Evolutionary conservation across 2,113 vertebrate species (phyloP).

Genomic region (Phyllostomus hastatus): DNA sequence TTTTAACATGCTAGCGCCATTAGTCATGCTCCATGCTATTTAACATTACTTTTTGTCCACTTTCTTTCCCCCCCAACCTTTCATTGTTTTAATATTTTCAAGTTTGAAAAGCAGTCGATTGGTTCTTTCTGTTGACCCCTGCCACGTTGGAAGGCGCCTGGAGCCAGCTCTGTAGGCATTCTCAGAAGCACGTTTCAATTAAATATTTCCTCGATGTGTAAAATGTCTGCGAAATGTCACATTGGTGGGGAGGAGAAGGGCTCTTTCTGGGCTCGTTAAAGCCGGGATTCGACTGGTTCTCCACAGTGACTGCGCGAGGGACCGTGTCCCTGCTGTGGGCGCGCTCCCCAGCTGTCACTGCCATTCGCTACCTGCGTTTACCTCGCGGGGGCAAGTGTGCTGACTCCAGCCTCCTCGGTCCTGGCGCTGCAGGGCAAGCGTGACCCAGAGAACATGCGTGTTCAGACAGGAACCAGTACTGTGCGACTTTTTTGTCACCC

Average conservation of each 20-base stretch:
- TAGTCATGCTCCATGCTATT: slow-evolving; percentile 98
- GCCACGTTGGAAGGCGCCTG: slow-evolving; percentile 69
- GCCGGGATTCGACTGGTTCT: slow-evolving; percentile 50
- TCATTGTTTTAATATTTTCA: slow-evolving; percentile 76
- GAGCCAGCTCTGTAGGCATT: slow-evolving; percentile 75
- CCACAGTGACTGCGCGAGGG: slow-evolving; percentile 42
- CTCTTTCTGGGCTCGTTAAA: slow-evolving; percentile 69
- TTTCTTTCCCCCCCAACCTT: slow-evolving; percentile 84
- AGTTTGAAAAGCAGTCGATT: slow-evolving; percentile 81
- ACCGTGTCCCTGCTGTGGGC: slow-evolving; percentile 75
- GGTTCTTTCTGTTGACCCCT: slow-evolving; percentile 80
- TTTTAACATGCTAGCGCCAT: slow-evolving; percentile 99
- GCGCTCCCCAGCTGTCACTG: slow-evolving; percentile 50
- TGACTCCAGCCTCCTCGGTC: slow-evolving; percentile 64
- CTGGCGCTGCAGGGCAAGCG: slow-evolving; percentile 63
- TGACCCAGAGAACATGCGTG: slow-evolving; percentile 75
- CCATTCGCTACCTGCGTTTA: slow-evolving; percentile 67
- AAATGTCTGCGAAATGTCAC: slow-evolving; percentile 77
- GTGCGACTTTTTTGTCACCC: slow-evolving; percentile 80
- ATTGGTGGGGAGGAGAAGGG: slow-evolving; percentile 67
- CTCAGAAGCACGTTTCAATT: slow-evolving; percentile 77
- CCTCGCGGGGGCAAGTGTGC: slow-evolving; percentile 68
- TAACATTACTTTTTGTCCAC: slow-evolving; percentile 97
- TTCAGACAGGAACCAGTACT: slow-evolving; percentile 78
- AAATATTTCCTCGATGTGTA: slow-evolving; percentile 74